Evolutionary conservation across 2,888 invertebrate genomes (phyloP), one percentile per base, ranked within the genome.

Genomic region (Hybos culiciformis): DNA sequence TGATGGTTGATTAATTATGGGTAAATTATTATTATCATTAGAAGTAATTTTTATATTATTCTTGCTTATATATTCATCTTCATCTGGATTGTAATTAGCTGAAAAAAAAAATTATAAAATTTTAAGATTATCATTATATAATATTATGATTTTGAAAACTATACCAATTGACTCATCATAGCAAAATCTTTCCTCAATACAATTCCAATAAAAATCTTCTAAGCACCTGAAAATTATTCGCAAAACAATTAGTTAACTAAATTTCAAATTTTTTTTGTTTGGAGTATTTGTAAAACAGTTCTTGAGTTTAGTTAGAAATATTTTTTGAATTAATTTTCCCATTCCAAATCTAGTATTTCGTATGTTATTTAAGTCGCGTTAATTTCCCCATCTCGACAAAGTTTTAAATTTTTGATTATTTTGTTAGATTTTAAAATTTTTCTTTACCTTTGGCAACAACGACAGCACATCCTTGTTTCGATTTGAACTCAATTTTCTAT

Each of bases 151-250:
- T 6, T 15, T 4, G 7, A 20, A 21, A 19, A 23, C 45, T 60
- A 60, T 50, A 67, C 66, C 81, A 49, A 81, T 81, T 56, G 74
- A 75, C 63, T 80, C 76, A 61, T 81, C 81, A 61, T 77, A 81
- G 57, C 81, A 81, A 60, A 77, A 81, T 52, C 72, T 72, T 62
- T 81, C 79, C 57, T 80, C 81, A 55, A 78, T 75, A 57, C 80
- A 76, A 56, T 75, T 75, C 81, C 81, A 81, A 65, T 79, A 80
- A 62, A 77, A 70, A 50, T 77, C 73, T 67, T 81, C 81, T 65
- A 76, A 68, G 57, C 79, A 80, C 56, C 81, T 81, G 68, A 51
- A 63, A 62, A 52, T n/a, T n/a, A n/a, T n/a, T n/a, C n/a, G n/a
- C n/a, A 47, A 54, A 48, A 43, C 49, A 34, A 50, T 38, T 42